Evolutionary conservation across 2,113 vertebrate genomes (phyloP).

Genomic region (Lucifuga dentata): DNA sequence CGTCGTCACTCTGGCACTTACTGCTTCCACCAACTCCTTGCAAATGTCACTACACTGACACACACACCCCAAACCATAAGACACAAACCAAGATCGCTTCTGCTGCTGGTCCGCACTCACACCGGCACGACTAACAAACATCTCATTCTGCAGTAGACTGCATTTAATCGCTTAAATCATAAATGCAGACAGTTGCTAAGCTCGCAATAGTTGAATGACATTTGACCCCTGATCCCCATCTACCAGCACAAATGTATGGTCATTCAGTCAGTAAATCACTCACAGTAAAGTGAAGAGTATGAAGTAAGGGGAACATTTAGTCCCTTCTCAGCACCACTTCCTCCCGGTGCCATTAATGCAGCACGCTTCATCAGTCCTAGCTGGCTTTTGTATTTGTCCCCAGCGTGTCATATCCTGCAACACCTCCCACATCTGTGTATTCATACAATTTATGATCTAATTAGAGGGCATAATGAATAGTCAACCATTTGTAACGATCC

Average conservation of each 20-base stretch:
- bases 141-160: neutral
- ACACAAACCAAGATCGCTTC: conserved; percentile 37
- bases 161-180: conserved; percentile 42
- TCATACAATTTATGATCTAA: conserved; percentile 79
- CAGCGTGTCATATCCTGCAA: conserved; percentile 58
- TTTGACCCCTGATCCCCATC: conserved; percentile 33
- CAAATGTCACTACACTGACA: conserved; percentile 56
- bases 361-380: conserved; percentile 43
- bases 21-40: conserved; percentile 18
- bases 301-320: conserved; percentile 39
- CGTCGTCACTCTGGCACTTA: conserved; percentile 27
- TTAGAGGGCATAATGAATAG: conserved; percentile 77
- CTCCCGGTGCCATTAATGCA: conserved; percentile 31
- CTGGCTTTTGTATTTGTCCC: conserved; percentile 59
- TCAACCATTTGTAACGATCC: conserved; percentile 76
- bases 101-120: conserved; percentile 10
- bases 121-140: too few species aligned
- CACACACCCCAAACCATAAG: conserved; percentile 40
- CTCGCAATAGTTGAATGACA: conserved; percentile 39
- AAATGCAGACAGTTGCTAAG: conserved; percentile 33
- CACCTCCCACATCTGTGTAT: conserved; percentile 61
- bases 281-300: too few species aligned
- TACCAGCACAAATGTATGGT: conserved; percentile 12
- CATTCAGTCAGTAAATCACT: conserved; percentile 51
- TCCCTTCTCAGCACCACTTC: conserved; percentile 31